These are phyloP conservation scores for Phrixothrix hirtus DNA, from an alignment of 2,888 invertebrate genomes.

Conservation along the genomic window DNA sequence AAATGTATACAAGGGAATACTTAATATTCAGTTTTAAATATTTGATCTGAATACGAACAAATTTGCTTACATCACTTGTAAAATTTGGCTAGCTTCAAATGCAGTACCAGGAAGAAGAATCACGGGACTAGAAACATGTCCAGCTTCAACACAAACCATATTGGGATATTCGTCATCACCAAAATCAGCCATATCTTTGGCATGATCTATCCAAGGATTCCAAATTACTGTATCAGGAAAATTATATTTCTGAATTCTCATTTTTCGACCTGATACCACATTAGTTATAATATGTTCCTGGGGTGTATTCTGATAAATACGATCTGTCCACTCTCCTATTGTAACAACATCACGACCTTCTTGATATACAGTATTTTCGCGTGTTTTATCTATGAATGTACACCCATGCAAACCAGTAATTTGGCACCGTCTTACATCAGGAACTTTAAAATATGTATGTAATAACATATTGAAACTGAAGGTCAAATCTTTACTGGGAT, in stretches of 20 bases:
- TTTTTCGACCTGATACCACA: constrained; percentile 87
- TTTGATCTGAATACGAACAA: constrained; percentile 5
- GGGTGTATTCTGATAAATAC: constrained; percentile 91
- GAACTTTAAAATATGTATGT: constrained; percentile 95
- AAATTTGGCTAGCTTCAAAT: constrained; percentile 88
- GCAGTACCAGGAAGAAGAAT: constrained; percentile 87
- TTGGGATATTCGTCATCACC: constrained; percentile 96
- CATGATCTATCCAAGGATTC: constrained; percentile 96
- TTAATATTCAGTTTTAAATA: constrained; percentile 11
- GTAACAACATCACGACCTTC: constrained; percentile 90
- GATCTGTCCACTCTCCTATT: constrained; percentile 90
- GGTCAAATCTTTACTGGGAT: constrained; percentile 89
- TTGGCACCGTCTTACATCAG: constrained; percentile 88
- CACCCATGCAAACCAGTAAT: constrained; percentile 90
- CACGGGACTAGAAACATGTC: constrained; percentile 85
- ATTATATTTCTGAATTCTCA: constrained; percentile 92
- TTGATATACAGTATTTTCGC: constrained; percentile 83
- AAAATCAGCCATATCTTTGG: constrained; percentile 90
- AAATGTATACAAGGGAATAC: constrained; percentile 28
- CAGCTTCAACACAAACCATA: constrained; percentile 96
- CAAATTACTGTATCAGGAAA: constrained; percentile 96
- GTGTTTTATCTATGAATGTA: constrained; percentile 75
- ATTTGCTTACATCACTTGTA: constrained; percentile 68
- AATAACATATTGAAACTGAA: constrained; percentile 90
- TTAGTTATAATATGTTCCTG: constrained; percentile 92